phyloP scores from a whole-genome alignment of 1,140 invertebrate species.

The Arctopsyche grandis region DNA sequence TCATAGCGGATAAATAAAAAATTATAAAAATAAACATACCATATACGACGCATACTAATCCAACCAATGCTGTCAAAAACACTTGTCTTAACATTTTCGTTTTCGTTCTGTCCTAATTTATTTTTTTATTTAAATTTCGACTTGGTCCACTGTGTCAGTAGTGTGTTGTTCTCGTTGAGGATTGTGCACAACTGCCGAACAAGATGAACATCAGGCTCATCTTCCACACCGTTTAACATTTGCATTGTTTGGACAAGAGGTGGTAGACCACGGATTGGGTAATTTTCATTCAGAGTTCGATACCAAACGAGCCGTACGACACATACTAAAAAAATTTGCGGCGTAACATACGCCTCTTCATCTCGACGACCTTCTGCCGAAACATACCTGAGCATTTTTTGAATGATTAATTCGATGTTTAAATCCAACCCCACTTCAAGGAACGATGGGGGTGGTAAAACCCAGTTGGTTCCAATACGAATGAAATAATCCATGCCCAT shows the following conservation, averaged over 20 bases:
- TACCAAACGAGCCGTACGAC: background rate
- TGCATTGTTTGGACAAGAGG: conserved; percentile 2
- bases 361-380: no score
- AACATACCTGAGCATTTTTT: no score
- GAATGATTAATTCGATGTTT: no score
- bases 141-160: background rate
- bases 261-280: background rate
- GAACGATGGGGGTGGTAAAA: no score
- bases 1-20: no score
- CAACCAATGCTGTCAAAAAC: conserved; percentile 15
- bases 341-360: background rate
- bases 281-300: conserved; percentile 15
- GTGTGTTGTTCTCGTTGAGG: conserved; percentile 1
- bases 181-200: conserved; percentile 20
- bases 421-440: no score
- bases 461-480: no score
- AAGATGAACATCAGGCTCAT: background rate
- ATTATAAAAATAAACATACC: conserved; percentile 17
- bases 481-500: no score
- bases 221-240: conserved; percentile 4
- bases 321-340: background rate
- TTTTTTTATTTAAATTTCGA: background rate
- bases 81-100: conserved; percentile 30
- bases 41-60: conserved; percentile 12
- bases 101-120: background rate